phyloP scores from a whole-genome alignment of 2,888 invertebrate species.

The Oxycera nigricornis region DNA sequence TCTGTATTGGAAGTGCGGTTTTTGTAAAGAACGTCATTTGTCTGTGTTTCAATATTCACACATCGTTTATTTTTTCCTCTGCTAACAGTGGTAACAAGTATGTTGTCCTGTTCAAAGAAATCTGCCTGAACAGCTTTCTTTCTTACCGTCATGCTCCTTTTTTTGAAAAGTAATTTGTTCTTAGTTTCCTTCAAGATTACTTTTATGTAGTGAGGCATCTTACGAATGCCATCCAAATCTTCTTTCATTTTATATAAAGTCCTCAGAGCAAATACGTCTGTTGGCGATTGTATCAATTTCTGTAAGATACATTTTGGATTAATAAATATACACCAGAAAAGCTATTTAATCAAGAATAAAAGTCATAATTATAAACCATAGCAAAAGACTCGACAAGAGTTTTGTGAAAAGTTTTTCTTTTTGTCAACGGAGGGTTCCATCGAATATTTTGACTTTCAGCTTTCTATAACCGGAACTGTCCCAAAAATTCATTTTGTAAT shows the following conservation, averaged over 20 bases:
- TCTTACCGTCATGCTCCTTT: constrained; percentile 70
- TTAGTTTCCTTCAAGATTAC: constrained; percentile 73
- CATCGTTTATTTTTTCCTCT: constrained; percentile 73
- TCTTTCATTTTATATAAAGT: not conserved
- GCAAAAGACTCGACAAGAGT: no score
- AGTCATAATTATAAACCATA: no score
- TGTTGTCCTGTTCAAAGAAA: constrained; percentile 69
- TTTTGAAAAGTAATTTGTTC: constrained; percentile 69
- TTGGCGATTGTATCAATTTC: constrained; percentile 19
- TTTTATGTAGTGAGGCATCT: constrained; percentile 66
- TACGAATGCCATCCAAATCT: constrained; percentile 26
- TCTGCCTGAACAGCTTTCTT: constrained; percentile 68
- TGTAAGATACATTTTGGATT: no score
- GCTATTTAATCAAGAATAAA: no score
- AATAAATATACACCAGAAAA: no score
- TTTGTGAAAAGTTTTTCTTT: no score
- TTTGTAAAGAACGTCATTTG: constrained; percentile 68
- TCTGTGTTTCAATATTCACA: constrained; percentile 75
- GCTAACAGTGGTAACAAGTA: constrained; percentile 71
- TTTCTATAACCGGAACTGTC: no score
- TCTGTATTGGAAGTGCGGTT: constrained; percentile 70
- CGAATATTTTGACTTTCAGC: no score
- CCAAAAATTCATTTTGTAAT: no score
- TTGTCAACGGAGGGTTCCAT: no score
- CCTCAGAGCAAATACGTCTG: not conserved